Evolutionary conservation across 2,113 vertebrate genomes (phyloP).

Genomic region (Coracopsis vasa): DNA sequence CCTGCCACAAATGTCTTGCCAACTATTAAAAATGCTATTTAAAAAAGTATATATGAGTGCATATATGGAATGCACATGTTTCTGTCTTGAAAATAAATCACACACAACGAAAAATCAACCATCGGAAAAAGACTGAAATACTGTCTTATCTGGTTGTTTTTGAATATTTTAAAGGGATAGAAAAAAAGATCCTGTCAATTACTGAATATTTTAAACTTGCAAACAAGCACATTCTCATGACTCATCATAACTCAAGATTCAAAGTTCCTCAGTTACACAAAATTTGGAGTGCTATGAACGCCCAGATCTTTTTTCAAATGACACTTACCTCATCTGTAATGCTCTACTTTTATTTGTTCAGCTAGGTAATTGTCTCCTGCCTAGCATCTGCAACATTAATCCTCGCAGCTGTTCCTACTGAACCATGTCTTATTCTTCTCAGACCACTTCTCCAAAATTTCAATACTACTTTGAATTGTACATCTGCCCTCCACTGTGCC

Average conservation of each 20-base stretch:
- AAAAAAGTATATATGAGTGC: not conserved
- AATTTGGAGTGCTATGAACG: not conserved
- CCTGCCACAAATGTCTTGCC: not conserved
- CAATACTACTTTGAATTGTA: not conserved
- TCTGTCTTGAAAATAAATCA: not conserved
- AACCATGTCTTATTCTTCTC: not conserved
- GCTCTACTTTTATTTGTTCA: slow-evolving; percentile 5
- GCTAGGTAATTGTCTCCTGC: not conserved
- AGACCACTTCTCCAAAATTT: not conserved
- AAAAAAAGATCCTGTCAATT: not conserved
- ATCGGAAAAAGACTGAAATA: not conserved
- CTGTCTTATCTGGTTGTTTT: not conserved
- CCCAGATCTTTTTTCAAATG: not conserved
- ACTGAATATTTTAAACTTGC: not conserved
- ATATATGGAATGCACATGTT: not conserved
- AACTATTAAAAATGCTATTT: not conserved
- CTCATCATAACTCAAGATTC: not conserved
- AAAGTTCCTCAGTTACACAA: not conserved
- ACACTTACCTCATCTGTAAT: not conserved
- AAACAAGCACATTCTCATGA: not conserved
- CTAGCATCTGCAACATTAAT: not conserved
- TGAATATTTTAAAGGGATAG: not conserved
- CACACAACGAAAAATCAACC: not conserved
- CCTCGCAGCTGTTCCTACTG: not conserved
- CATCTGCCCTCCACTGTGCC: not conserved